A percentile compares a stretch with the other conserved stretches of the same genome.
Evolutionary conservation across 2,888 invertebrate genomes (phyloP).

Genomic region (Monochamus alternatus): DNA sequence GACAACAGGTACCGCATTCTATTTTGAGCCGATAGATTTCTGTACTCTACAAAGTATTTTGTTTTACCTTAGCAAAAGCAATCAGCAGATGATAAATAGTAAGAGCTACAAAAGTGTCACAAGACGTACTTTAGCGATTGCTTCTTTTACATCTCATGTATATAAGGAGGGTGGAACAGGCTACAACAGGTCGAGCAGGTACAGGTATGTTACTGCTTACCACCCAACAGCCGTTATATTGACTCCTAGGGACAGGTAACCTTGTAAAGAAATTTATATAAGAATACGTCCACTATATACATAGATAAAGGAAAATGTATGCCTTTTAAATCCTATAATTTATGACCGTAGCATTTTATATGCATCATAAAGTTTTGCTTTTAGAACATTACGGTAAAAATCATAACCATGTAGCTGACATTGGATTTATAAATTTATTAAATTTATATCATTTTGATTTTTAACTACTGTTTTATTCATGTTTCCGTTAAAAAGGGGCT

Average conservation of each 20-base stretch:
- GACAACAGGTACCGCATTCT: too few relatives aligned
- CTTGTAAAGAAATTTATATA: constrained; percentile 3
- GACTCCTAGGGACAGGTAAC: constrained; percentile 13
- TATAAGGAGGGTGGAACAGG: constrained; percentile 17
- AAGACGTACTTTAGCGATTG: constrained; percentile 24
- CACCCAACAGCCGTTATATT: constrained; percentile 10
- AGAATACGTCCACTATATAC: background rate
- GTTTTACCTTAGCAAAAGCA: too few relatives aligned
- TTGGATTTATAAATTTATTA: too few relatives aligned
- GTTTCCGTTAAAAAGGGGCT: background rate
- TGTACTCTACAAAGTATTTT: too few relatives aligned
- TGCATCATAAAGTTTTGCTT: too few relatives aligned
- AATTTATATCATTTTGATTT: too few relatives aligned
- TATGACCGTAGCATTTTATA: too few relatives aligned
- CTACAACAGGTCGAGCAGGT: constrained; percentile 34
- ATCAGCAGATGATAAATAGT: background rate
- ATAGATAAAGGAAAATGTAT: background rate
- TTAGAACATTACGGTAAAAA: too few relatives aligned
- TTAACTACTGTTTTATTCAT: background rate
- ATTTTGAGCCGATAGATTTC: too few relatives aligned
- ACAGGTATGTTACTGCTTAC: constrained; percentile 20
- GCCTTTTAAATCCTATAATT: background rate
- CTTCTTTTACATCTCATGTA: constrained; percentile 10
- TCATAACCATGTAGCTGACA: too few relatives aligned
- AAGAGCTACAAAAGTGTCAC: constrained; percentile 31